Conservation (phyloP, 2,113 vertebrate species). For the Tor tambroides region DNA sequence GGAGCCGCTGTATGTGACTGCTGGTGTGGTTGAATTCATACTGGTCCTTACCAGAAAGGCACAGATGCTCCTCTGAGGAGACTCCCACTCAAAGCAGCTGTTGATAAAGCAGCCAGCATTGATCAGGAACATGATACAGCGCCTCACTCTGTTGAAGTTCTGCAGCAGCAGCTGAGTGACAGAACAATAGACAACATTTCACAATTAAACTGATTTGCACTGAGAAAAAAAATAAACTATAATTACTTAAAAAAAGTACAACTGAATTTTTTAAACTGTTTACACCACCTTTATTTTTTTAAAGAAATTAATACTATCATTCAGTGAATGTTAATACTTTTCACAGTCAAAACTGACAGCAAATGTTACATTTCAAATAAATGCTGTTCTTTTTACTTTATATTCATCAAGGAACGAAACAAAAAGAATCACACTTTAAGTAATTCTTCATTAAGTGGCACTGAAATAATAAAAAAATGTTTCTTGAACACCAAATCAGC, state of each 20-base stretch:
- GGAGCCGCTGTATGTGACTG: constrained; percentile 32
- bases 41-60: constrained; percentile 89
- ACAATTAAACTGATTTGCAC: not conserved
- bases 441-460: not conserved
- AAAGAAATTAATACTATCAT: not conserved
- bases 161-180: constrained; percentile 86
- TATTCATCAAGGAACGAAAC: not conserved
- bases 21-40: constrained; percentile 32
- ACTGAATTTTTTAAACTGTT: not conserved
- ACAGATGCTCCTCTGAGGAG: constrained; percentile 94
- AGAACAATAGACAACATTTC: constrained; percentile 32
- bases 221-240: not conserved
- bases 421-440: not conserved
- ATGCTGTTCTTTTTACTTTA: not conserved
- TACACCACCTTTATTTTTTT: not conserved
- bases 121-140: constrained; percentile 90
- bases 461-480: not conserved
- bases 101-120: constrained; percentile 91
- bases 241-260: too few species aligned
- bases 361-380: not conserved
- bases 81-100: constrained; percentile 99
- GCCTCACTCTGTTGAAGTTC: constrained; percentile 90
- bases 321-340: not conserved
- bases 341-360: not conserved
- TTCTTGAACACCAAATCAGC: not conserved